phyloP scores from a whole-genome alignment of 1,140 invertebrate species.

The Panulirus ornatus region DNA sequence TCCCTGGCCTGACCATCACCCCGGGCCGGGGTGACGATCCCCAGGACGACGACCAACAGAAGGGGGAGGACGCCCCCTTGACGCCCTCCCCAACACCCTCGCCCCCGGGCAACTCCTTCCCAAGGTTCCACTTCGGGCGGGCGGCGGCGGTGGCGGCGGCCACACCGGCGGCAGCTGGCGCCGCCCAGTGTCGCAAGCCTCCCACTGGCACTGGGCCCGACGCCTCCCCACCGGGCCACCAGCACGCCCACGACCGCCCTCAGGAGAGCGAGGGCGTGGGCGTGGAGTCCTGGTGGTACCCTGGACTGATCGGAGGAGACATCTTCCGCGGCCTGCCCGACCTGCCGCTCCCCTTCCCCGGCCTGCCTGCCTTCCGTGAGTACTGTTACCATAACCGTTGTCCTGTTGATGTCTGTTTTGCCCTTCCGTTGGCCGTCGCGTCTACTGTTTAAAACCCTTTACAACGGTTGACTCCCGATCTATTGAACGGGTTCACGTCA shows the following conservation, averaged over 20 bases:
- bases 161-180: conserved; percentile 77
- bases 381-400: conserved; percentile 67
- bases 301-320: conserved; percentile 54
- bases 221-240: conserved; percentile 78
- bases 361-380: conserved; percentile 83
- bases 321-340: conserved; percentile 53
- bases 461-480: too few species aligned
- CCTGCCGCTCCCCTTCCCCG: conserved; percentile 78
- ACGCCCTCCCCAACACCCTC: conserved; percentile 59
- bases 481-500: too few species aligned
- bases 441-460: too few species aligned
- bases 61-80: conserved; percentile 48
- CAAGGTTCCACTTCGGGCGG: conserved; percentile 75
- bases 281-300: conserved; percentile 67
- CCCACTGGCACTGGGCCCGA: background rate
- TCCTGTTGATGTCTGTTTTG: background rate
- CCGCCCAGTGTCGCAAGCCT: conserved; percentile 76
- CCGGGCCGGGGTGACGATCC: background rate
- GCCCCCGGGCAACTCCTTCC: conserved; percentile 75
- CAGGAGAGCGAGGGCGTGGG: conserved; percentile 35
- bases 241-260: background rate
- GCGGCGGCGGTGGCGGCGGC: background rate
- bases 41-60: background rate
- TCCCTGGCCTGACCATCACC: conserved; percentile 56
- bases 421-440: background rate